Conservation (phyloP, 2,888 invertebrate species). For the Phortica okadai region DNA sequence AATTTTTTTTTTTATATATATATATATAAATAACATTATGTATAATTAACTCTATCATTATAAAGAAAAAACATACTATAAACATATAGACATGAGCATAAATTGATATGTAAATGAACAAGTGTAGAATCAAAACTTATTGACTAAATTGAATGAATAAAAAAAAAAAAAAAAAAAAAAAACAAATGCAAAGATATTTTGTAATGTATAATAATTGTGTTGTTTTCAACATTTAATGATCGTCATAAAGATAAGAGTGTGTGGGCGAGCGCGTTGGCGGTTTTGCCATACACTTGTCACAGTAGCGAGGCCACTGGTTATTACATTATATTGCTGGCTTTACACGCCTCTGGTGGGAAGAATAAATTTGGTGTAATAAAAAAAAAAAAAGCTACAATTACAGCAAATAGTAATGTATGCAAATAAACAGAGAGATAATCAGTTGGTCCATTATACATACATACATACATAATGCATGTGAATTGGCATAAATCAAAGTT, state of each 20-base stretch:
- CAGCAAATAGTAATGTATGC: constrained; percentile 7
- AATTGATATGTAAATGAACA: too few species aligned
- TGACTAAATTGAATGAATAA: constrained; percentile 7
- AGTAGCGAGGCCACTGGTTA: too few species aligned
- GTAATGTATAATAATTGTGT: not conserved
- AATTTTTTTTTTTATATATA: constrained; percentile 11
- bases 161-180: constrained; percentile 1
- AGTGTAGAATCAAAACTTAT: too few species aligned
- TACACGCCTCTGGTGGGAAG: too few species aligned
- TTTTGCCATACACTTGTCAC: too few species aligned
- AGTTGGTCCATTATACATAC: not conserved
- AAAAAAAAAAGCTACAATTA: not conserved
- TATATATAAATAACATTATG: too few species aligned
- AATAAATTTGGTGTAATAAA: not conserved
- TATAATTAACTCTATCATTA: too few species aligned
- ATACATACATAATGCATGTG: not conserved
- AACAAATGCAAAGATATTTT: not conserved
- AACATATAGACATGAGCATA: too few species aligned
- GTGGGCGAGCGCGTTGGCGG: too few species aligned
- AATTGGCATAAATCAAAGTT: not conserved
- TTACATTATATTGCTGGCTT: too few species aligned
- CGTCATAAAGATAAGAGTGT: not conserved
- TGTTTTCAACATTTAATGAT: not conserved
- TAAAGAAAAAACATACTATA: too few species aligned
- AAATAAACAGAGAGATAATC: not conserved